Base-by-base conservation (phyloP, 2,113 vertebrate species). In the Nibea coibor region DNA sequence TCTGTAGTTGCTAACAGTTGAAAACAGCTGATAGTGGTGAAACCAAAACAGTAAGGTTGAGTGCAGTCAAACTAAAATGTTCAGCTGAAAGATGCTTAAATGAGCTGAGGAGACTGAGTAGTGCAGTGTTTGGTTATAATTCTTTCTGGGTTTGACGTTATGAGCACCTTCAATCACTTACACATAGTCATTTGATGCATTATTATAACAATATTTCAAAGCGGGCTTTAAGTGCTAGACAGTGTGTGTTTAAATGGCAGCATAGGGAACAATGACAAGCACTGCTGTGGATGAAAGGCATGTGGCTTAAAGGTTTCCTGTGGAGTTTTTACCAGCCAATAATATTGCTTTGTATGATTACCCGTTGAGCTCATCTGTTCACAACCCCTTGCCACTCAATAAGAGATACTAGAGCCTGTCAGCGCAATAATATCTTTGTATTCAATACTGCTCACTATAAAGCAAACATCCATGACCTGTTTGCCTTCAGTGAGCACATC, bases 381-480 rank as follows among this genome's bases (percentile, higher is more conserved):
- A 78, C 9, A 1, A 45, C 54, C 59, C 26, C 53, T 69, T 71
- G 45, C 50, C 42, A 68, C 9, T 59, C 78, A 19, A 57, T 62
- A 28, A 54, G n/a, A 61, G 54, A 47, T 15, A 72, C 61, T 42
- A 76, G 14, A 70, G 17, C 48, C 78, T 80, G 76, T 86, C 90
- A 83, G n/a, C 82, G 3, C n/a, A 2, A 72, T 53, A 59, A 85
- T 63, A 80, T 79, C 15, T 54, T 26, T 78, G 11, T 71, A 42
- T 81, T 81, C 73, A 75, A 12, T 35, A 20, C 6, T 67, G 56
- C 57, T 81, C 50, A 54, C 50, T 39, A 24, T 90, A 69, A 64
- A 65, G 35, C 78, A 89, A 82, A 91, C 87, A 89, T 42, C 28
- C 1, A 31, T 19, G 16, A 83, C 42, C 63, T 65, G 63, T 69